Percentiles rank a stretch among this genome's conserved stretches.
Conservation (phyloP, 2,113 vertebrate species). For the Noturus placidus region DNA sequence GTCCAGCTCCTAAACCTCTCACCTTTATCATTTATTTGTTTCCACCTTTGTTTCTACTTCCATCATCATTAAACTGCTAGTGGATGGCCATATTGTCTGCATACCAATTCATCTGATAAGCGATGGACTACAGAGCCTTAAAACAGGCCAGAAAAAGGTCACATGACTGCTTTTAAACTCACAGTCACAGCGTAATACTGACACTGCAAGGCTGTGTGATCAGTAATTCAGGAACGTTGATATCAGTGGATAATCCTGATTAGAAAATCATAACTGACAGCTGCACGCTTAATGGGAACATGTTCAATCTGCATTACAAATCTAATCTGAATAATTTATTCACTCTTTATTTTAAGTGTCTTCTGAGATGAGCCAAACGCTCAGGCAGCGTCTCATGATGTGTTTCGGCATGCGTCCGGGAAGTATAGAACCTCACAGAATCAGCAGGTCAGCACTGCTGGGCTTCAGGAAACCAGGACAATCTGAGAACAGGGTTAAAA, state of each 20-base stretch:
- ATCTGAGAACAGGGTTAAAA: neutral
- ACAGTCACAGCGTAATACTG: neutral
- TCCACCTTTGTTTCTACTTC: neutral
- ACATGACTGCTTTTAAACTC: neutral
- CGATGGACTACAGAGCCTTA: too few species aligned
- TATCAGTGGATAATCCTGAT: constrained; percentile 11
- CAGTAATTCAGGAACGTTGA: neutral
- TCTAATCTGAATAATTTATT: constrained; percentile 54
- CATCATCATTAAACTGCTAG: neutral
- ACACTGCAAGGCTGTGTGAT: neutral
- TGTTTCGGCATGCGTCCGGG: neutral
- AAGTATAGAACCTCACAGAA: neutral
- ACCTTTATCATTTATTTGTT: neutral
- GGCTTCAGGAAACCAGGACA: neutral
- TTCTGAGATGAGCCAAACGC: constrained; percentile 52
- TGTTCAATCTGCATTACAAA: constrained; percentile 56
- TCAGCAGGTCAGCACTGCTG: neutral
- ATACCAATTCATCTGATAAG: neutral
- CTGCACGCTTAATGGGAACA: constrained; percentile 45
- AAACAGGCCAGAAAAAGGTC: too few species aligned
- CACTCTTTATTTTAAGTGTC: constrained; percentile 50
- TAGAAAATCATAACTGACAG: constrained; percentile 49
- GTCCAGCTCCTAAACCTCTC: neutral
- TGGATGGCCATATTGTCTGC: neutral
- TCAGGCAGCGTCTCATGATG: constrained; percentile 35